These are phyloP conservation scores for Conus ventricosus DNA, from an alignment of 1,140 invertebrate species.

Conservation along the genomic window DNA sequence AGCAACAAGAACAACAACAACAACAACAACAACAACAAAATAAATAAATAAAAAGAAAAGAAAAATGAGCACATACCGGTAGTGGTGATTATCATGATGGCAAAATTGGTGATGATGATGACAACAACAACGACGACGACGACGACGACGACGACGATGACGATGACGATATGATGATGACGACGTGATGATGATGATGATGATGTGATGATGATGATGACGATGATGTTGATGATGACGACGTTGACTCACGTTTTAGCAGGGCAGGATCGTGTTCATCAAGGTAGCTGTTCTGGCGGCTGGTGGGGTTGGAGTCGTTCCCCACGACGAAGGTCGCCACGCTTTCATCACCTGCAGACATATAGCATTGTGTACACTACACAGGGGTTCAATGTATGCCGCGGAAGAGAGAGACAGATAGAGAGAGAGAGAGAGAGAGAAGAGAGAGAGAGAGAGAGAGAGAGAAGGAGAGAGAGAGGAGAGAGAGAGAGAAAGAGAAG, in stretches of 20 bases:
- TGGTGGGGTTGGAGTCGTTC: background rate
- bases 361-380: too few relatives aligned
- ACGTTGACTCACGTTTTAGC: background rate
- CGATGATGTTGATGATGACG: background rate
- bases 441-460: background rate
- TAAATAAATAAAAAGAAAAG: too few relatives aligned
- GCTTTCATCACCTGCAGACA: background rate
- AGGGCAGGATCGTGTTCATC: background rate
- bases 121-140: background rate
- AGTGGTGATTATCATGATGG: background rate
- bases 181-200: constrained; percentile 15
- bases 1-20: too few relatives aligned
- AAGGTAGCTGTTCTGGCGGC: background rate
- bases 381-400: too few relatives aligned
- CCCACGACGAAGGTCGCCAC: background rate
- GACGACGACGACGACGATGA: background rate
- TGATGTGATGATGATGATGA: constrained; percentile 25
- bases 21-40: too few relatives aligned
- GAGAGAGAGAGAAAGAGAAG: background rate
- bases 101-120: constrained; percentile 26
- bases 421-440: constrained; percentile 13
- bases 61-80: too few relatives aligned
- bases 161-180: too few relatives aligned
- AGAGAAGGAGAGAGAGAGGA: background rate
- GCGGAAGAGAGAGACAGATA: background rate